Evolutionary conservation across 2,113 vertebrate species (phyloP), one percentile per base, ranked within the genome.

Genomic region (Centropus unirufus): DNA sequence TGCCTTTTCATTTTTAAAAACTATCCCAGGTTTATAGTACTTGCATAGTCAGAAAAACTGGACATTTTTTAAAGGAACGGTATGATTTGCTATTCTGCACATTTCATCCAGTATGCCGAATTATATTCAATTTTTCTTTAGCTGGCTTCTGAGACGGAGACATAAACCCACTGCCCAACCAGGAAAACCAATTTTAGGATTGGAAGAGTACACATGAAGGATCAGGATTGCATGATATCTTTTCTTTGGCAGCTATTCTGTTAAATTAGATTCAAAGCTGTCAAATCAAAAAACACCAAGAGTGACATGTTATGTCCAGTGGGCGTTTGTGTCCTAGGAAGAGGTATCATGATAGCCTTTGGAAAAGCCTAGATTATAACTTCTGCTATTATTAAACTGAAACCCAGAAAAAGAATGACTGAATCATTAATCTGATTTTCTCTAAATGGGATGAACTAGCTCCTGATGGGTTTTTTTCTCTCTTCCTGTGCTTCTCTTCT

Each of bases 321-420:
- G 93, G 93, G 39, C 90, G 51, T 90, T 95, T 84, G 66, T 94
- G 90, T 96, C 94, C 88, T 94, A 77, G 68, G 90, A 96, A 74
- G 76, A 75, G 64, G 57, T 96, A 91, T 90, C 68, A 83, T 75
- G 44, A 57, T 83, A 75, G 52, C 92, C 68, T 83, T 84, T 69
- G n/a, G 85, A 75, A 92, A 90, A 96, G 76, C 61, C 83, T 87
- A 13, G 75, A 86, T 90, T 66, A 68, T 58, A 93, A 23, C 51
- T 89, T 83, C 61, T 8, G 5, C 83, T 86, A 52, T 87, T 94
- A 87, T 90, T 78, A 73, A 88, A 4, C 80, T 69, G 85, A 77
- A 86, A 89, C 68, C 9, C 42, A 89, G 72, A 69, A 94, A 82
- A 78, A 44, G 39, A 88, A 44, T 61, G 55, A n/a, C 63, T 63